Evolutionary conservation across 2,113 vertebrate genomes (phyloP).

Genomic region (Hemicordylus capensis): DNA sequence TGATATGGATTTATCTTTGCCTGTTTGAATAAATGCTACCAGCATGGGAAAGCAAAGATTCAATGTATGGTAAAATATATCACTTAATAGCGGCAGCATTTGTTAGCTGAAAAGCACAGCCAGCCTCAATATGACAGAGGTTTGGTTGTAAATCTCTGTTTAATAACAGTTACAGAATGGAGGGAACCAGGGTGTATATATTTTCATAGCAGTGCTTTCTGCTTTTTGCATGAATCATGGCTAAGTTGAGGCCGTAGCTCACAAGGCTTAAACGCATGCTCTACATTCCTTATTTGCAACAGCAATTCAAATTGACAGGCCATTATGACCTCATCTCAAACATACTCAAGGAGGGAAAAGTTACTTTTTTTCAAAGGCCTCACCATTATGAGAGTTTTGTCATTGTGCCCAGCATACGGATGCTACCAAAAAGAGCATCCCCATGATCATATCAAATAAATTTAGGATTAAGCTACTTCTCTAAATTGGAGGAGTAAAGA

Average conservation of each 20-base stretch:
- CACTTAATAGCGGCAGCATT: conserved; percentile 64
- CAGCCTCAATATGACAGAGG: conserved; percentile 34
- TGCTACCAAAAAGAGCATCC: not conserved
- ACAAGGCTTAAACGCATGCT: conserved; percentile 8
- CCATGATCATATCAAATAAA: not conserved
- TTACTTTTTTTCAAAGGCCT: not conserved
- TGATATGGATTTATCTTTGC: conserved; percentile 39
- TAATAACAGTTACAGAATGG: conserved; percentile 50
- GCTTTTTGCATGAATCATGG: conserved; percentile 43
- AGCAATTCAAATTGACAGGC: conserved; percentile 14
- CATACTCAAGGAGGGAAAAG: not conserved
- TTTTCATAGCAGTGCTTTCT: conserved; percentile 45
- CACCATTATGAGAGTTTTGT: not conserved
- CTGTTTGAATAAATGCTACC: conserved; percentile 56
- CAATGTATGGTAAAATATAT: conserved; percentile 51
- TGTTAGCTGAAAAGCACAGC: conserved; percentile 58
- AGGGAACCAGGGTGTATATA: conserved; percentile 32
- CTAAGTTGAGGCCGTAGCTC: conserved; percentile 8
- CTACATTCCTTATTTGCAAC: conserved; percentile 30
- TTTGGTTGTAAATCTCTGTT: conserved; percentile 62
- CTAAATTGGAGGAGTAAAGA: not conserved
- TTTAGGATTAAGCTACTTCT: not conserved
- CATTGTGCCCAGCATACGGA: not conserved
- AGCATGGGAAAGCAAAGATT: conserved; percentile 57
- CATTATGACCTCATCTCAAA: conserved; percentile 1